Evolutionary conservation across 1,140 invertebrate genomes (phyloP).

Genomic region (Aricia agestis): DNA sequence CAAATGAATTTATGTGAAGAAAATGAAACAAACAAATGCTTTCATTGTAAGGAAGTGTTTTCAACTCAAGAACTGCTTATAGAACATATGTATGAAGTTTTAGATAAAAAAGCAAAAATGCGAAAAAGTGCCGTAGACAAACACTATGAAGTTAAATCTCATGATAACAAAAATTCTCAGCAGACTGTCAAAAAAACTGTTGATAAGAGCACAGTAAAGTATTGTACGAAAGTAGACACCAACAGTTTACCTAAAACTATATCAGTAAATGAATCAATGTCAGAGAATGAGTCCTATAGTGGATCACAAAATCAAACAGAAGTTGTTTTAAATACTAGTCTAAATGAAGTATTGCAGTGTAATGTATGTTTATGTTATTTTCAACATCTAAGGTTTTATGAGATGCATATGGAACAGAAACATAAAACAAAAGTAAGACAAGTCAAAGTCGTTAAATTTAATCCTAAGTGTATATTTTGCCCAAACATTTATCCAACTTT

Average conservation of each 20-base stretch:
- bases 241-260: neutral
- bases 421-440: conserved; percentile 32
- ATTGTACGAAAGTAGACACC: neutral
- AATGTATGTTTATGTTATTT: conserved; percentile 35
- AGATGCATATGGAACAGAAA: conserved; percentile 31
- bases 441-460: conserved; percentile 32
- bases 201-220: neutral
- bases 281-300: neutral
- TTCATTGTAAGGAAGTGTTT: conserved; percentile 48
- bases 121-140: neutral
- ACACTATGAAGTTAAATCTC: neutral
- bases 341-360: conserved; percentile 17
- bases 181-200: neutral
- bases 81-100: conserved; percentile 50
- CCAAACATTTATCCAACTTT: conserved; percentile 22
- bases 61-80: conserved; percentile 40
- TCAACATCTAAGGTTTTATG: conserved; percentile 23
- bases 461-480: conserved; percentile 42
- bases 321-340: neutral
- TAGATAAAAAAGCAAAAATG: conserved; percentile 33
- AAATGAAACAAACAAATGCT: conserved; percentile 23
- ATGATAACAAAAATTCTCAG: neutral
- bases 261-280: neutral
- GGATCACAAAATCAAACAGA: neutral
- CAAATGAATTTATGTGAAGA: neutral